Evolutionary conservation across 2,113 vertebrate genomes (phyloP).

Genomic region (Rhea americana): DNA sequence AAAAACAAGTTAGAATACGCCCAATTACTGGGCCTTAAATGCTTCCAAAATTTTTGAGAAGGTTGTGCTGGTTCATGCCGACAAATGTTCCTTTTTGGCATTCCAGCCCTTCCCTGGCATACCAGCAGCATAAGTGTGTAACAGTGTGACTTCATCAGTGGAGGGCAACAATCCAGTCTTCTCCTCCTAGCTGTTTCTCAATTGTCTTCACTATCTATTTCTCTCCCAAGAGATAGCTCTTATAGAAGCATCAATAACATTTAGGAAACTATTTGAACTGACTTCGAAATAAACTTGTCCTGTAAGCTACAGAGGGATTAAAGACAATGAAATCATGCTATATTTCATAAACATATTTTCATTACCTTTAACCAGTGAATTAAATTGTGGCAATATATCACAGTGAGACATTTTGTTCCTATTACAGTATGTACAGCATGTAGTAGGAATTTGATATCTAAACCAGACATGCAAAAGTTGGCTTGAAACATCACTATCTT

Average conservation of each 20-base stretch:
- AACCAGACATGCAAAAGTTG: background rate
- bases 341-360: background rate
- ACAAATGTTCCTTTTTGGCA: constrained; percentile 48
- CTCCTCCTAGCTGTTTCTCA: constrained; percentile 24
- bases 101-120: background rate
- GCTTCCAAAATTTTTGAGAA: constrained; percentile 63
- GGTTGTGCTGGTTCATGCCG: background rate
- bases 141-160: background rate
- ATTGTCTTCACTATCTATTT: background rate
- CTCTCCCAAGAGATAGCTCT: fast-evolving
- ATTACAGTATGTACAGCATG: constrained; percentile 6
- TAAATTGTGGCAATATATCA: background rate
- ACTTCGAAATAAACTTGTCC: background rate
- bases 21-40: constrained; percentile 39
- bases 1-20: constrained; percentile 26
- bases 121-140: background rate
- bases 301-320: background rate
- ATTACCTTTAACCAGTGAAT: constrained; percentile 6
- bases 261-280: background rate
- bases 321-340: background rate
- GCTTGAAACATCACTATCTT: background rate
- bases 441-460: constrained; percentile 29
- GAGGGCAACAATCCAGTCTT: constrained; percentile 12
- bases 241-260: background rate
- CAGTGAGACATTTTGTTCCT: background rate